Percentiles rank a stretch among this genome's conserved stretches.
Conservation (phyloP, 2,888 invertebrate genomes). For the Mellilla xanthometata region DNA sequence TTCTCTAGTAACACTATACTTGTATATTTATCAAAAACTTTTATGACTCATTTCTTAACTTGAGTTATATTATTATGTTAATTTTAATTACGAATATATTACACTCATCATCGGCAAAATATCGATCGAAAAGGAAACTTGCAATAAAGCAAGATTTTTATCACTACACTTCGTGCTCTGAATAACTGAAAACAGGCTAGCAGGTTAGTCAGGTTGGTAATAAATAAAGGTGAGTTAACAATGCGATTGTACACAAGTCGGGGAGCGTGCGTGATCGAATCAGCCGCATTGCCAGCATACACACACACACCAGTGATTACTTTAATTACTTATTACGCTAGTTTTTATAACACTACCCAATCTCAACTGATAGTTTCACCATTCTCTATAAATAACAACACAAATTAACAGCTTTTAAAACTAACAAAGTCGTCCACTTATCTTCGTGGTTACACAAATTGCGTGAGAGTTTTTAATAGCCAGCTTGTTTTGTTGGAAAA, state of each 20-base stretch:
- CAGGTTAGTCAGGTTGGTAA: conserved; percentile 31
- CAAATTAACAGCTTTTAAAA: conserved; percentile 13
- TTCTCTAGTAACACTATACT: too few relatives aligned
- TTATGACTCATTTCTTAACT: neutral
- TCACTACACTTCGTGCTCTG: conserved; percentile 41
- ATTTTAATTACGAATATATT: too few relatives aligned
- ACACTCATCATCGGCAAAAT: neutral
- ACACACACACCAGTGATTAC: conserved; percentile 14
- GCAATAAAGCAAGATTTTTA: conserved; percentile 16
- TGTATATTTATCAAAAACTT: too few relatives aligned
- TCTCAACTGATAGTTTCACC: conserved; percentile 12
- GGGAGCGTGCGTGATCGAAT: conserved; percentile 24
- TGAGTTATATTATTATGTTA: too few relatives aligned
- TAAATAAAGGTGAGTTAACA: conserved; percentile 26
- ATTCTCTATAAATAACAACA: conserved; percentile 3
- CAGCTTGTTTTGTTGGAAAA: conserved; percentile 14
- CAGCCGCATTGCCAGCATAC: conserved; percentile 13
- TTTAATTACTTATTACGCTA: conserved; percentile 23
- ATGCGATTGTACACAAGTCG: conserved; percentile 19
- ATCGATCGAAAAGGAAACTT: conserved; percentile 24
- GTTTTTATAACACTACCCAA: conserved; percentile 5
- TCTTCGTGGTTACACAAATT: conserved; percentile 12
- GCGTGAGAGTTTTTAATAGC: conserved; percentile 19
- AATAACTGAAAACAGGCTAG: conserved; percentile 39
- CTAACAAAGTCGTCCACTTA: conserved; percentile 15